Percentiles rank a stretch among this genome's conserved stretches.
Evolutionary conservation across 2,113 vertebrate genomes (phyloP).

Genomic region (Columba livia): DNA sequence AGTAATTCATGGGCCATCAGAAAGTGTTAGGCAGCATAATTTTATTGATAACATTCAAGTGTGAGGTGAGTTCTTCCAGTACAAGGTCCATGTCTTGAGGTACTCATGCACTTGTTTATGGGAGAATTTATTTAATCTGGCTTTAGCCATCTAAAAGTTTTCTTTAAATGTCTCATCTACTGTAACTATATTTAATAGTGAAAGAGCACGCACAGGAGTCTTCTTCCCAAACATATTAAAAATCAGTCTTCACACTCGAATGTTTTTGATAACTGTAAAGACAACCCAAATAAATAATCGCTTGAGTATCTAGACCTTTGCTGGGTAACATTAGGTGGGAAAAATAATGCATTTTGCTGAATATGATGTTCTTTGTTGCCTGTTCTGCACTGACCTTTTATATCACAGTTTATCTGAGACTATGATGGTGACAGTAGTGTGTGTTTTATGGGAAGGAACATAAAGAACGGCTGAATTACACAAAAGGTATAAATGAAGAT

Average conservation of each 20-base stretch:
- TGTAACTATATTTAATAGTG: background rate
- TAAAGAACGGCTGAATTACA: background rate
- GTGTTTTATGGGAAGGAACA: background rate
- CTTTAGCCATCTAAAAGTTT: background rate
- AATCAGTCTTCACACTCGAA: background rate
- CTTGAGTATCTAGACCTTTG: background rate
- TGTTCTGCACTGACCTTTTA: background rate
- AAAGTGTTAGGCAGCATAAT: background rate
- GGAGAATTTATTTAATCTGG: background rate
- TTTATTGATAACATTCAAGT: background rate
- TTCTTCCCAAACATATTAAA: background rate
- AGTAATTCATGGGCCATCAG: background rate
- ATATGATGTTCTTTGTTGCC: background rate
- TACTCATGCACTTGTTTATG: background rate
- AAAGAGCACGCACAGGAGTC: background rate
- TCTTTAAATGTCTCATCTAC: background rate
- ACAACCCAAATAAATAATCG: background rate
- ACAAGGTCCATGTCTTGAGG: background rate
- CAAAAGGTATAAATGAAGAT: background rate
- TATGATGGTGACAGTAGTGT: background rate
- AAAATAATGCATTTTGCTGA: background rate
- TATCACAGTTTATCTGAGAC: background rate
- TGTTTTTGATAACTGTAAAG: background rate
- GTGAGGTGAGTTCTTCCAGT: background rate
- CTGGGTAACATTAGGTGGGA: background rate